Conservation (phyloP, 2,113 vertebrate genomes). For the Mirza zaza region DNA sequence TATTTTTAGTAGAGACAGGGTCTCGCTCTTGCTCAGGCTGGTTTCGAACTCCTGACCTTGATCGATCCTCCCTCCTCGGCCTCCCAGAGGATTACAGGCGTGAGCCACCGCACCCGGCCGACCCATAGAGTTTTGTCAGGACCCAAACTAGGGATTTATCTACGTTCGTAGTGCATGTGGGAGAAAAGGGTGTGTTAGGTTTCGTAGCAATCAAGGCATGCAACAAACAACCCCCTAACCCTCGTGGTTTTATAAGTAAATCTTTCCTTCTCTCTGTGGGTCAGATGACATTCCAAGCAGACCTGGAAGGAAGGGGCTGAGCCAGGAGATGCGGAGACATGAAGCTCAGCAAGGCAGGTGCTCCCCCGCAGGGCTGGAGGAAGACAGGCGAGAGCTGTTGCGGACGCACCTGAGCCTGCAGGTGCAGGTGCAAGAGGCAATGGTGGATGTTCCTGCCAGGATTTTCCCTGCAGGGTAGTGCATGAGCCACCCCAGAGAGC, state of each 20-base stretch:
- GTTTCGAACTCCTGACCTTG: no score
- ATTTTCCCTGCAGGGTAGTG: background rate
- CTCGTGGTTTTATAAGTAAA: background rate
- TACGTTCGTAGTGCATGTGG: background rate
- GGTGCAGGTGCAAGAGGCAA: background rate
- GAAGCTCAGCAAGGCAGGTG: background rate
- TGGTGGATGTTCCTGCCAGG: fast-evolving
- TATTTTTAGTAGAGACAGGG: no score
- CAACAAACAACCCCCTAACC: background rate
- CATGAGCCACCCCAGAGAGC: background rate
- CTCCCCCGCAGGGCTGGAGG: fast-evolving
- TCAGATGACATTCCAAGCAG: background rate
- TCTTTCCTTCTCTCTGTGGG: background rate
- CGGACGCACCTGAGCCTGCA: background rate
- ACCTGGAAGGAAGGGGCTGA: background rate
- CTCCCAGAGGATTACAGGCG: no score
- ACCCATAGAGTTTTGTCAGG: background rate
- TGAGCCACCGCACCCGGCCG: no score
- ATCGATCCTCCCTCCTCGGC: no score
- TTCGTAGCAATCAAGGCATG: background rate
- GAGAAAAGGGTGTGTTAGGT: background rate
- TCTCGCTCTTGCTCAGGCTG: no score
- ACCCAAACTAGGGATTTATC: background rate
- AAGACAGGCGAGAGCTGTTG: background rate
- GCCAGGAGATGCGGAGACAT: background rate